phyloP scores from a whole-genome alignment of 1,140 invertebrate genomes.

The Aphaenogaster ashmeadi region DNA sequence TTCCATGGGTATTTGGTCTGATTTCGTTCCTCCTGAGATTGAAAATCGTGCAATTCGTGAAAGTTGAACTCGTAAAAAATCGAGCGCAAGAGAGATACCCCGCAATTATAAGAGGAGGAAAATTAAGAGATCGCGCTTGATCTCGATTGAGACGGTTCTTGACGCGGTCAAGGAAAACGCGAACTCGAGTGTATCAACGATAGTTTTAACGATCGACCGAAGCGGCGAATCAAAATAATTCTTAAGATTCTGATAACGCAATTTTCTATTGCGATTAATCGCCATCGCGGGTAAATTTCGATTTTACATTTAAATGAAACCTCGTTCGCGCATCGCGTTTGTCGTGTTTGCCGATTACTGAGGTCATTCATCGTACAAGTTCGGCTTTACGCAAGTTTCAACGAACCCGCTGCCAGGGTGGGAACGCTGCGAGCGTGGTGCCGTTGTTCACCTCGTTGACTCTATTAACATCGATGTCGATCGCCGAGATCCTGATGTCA shows the following conservation, averaged over 20 bases:
- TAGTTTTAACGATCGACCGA: not conserved
- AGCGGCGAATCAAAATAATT: not conserved
- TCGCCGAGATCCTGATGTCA: conserved; percentile 35
- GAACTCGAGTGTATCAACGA: not conserved
- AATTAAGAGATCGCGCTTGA: not conserved
- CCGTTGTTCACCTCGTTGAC: conserved; percentile 59
- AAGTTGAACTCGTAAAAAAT: not conserved
- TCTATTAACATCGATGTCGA: conserved; percentile 8
- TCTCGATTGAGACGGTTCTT: not conserved
- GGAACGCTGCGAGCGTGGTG: conserved; percentile 1
- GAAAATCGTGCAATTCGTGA: not conserved
- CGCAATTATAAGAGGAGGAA: not conserved
- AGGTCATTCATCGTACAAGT: conserved; percentile 30
- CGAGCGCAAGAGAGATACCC: not conserved
- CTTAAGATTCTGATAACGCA: not conserved
- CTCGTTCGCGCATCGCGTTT: not conserved
- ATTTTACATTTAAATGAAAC: not conserved
- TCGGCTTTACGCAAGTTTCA: conserved; percentile 36
- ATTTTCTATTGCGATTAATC: not conserved
- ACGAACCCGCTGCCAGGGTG: conserved; percentile 39
- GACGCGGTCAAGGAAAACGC: not conserved
- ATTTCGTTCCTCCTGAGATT: conserved; percentile 69
- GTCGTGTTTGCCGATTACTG: not conserved
- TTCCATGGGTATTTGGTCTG: conserved; percentile 90
- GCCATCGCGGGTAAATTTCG: not conserved